Evolutionary conservation across 2,797 vertebrate species (phyloP), one percentile per base, ranked within the genome.

Genomic region (Eupleurogrammus muticus): DNA sequence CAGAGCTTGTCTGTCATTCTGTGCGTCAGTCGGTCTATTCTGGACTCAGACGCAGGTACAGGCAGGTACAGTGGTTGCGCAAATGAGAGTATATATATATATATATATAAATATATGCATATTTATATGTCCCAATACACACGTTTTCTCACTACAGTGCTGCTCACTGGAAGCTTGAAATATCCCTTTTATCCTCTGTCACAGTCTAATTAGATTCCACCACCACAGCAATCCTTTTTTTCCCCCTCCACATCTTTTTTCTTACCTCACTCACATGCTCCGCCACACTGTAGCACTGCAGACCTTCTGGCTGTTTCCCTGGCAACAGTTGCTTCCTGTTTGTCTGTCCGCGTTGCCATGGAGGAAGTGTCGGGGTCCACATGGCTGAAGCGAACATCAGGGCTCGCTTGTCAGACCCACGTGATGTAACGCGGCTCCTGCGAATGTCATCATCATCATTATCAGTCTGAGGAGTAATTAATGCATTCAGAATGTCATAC

Each of bases 241-340:
- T n/a, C n/a, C n/a, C 64, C 70, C 48, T 80, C 32, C 64, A 70
- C 84, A 73, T 81, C 83, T 82, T 67, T 70, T 82, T 85, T 88
- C 79, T 89, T 92, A 92, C 90, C 90, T 91, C 89, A 55, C 80
- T 84, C 80, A 66, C 81, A 61, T 73, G 86, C 81, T 80, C 84
- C 86, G 83, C 85, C 86, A 80, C 87, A 73, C 86, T 84, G 70
- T 52, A 81, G 70, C 60, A 52, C 78, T 70, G 70, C 70, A 87
- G 80, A 88, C 79, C 87, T 85, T 84, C 82, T 83, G 81, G 80
- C 81, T 87, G 93, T 94, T 93, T 91, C 93, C 93, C 80, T 93
- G 90, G 93, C 90, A 94, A 95, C 93, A 93, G 90, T 91, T 92
- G 92, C 87, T 93, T 95, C 93, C 92, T 93, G 92, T 93, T 93